A percentile compares a stretch with the other conserved stretches of the same genome.
Conservation (phyloP, 2,113 vertebrate genomes). For the Anolis carolinensis region DNA sequence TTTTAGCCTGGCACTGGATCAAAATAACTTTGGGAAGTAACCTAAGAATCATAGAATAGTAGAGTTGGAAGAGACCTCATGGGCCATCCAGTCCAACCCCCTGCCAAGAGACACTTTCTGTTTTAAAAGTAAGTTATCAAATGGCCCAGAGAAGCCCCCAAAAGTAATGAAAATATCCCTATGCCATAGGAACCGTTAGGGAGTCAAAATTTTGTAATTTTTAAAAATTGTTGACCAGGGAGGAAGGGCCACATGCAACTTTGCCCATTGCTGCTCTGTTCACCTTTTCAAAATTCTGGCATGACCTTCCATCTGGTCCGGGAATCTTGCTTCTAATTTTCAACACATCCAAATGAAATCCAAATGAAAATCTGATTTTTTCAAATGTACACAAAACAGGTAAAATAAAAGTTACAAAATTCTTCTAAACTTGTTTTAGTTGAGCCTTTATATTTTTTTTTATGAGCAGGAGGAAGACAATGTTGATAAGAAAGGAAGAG, state of each 20-base stretch:
- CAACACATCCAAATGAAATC: background rate
- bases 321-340: background rate
- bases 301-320: background rate
- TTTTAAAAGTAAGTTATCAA: too few relatives aligned
- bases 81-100: too few relatives aligned
- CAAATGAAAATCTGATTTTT: background rate
- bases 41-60: too few relatives aligned
- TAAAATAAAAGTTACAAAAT: background rate
- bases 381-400: background rate
- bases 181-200: too few relatives aligned
- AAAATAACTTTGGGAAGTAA: background rate
- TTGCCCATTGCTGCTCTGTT: background rate
- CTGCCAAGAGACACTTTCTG: too few relatives aligned
- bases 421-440: background rate
- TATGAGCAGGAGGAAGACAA: slow-evolving; percentile 33
- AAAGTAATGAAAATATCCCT: too few relatives aligned
- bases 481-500: slow-evolving; percentile 15
- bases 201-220: too few relatives aligned
- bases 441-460: background rate
- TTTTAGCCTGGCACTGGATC: background rate
- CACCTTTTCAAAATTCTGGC: background rate
- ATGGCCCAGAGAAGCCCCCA: too few relatives aligned
- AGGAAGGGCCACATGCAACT: too few relatives aligned
- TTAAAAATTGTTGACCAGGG: too few relatives aligned
- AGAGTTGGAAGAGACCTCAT: too few relatives aligned